Evolutionary conservation across 2,797 vertebrate genomes (phyloP).

Genomic region (Cossypha niveicapilla): DNA sequence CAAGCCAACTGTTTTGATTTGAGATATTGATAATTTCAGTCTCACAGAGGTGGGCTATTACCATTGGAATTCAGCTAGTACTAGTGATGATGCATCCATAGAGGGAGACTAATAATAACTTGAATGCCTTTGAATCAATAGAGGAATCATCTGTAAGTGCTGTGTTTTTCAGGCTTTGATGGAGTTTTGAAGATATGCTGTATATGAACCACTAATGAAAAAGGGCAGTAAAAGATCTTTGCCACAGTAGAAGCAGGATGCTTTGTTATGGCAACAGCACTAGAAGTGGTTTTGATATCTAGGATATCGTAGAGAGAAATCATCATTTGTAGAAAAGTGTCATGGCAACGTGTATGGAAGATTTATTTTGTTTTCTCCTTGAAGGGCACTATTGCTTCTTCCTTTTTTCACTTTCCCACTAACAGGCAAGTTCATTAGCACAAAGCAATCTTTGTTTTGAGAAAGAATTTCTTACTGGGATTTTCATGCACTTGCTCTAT

Average conservation of each 20-base stretch:
- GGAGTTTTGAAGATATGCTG: neutral
- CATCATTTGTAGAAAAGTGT: neutral
- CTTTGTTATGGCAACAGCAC: neutral
- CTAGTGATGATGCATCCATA: neutral
- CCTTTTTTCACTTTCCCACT: neutral
- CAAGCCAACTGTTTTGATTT: neutral
- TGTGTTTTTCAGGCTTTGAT: neutral
- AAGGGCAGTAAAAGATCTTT: neutral
- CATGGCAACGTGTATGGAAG: neutral
- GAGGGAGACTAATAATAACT: neutral
- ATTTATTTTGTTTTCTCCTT: neutral
- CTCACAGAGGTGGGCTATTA: neutral
- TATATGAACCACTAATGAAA: neutral
- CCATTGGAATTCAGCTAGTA: neutral
- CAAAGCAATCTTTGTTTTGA: neutral
- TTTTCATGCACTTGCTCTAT: neutral
- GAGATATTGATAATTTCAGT: conserved; percentile 1
- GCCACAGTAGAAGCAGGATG: neutral
- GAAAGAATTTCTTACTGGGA: neutral
- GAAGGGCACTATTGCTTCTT: neutral
- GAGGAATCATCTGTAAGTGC: neutral
- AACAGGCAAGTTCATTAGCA: neutral
- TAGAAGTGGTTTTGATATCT: neutral
- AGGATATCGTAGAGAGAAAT: neutral
- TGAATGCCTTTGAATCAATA: neutral